phyloP scores from a whole-genome alignment of 35 echinoderm and acorn worm species.

The Apostichopus japonicus region DNA sequence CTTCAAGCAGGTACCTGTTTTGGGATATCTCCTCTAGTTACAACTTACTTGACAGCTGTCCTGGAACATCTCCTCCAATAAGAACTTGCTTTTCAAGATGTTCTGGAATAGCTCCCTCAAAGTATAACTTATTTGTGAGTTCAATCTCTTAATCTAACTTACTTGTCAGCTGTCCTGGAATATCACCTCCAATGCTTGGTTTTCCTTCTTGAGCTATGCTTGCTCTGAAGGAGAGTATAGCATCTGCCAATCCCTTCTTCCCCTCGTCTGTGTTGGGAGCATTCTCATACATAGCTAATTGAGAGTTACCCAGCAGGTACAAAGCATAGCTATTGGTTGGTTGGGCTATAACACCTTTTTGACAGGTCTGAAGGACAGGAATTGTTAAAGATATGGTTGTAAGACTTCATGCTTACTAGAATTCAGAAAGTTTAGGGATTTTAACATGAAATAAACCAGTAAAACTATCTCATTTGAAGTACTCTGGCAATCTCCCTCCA shows the following conservation, averaged over 20 bases:
- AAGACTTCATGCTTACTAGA: background rate
- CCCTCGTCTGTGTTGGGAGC: conserved; percentile 53
- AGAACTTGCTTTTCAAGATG: too few relatives aligned
- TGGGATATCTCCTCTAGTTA: too few relatives aligned
- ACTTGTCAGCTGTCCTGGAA: conserved; percentile 82
- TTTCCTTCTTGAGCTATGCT: conserved; percentile 95
- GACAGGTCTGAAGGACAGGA: conserved; percentile 68
- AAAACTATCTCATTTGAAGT: too few relatives aligned
- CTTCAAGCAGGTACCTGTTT: too few relatives aligned
- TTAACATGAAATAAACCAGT: background rate
- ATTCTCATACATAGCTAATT: conserved; percentile 92
- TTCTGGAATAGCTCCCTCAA: too few relatives aligned
- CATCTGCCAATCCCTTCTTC: conserved; percentile 67
- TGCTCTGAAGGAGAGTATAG: conserved; percentile 85
- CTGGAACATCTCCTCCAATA: conserved; percentile 73
- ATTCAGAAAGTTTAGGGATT: background rate
- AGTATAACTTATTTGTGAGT: too few relatives aligned
- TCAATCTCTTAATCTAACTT: conserved; percentile 5
- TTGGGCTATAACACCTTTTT: conserved; percentile 94
- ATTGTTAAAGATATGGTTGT: background rate
- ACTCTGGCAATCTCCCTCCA: too few relatives aligned
- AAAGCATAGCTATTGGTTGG: conserved; percentile 87
- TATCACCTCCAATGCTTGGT: conserved; percentile 83
- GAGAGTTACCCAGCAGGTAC: conserved; percentile 79
- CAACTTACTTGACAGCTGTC: conserved; percentile 75